Evolutionary conservation across 2,888 invertebrate genomes (phyloP).

Genomic region (Oscheius sp.): DNA sequence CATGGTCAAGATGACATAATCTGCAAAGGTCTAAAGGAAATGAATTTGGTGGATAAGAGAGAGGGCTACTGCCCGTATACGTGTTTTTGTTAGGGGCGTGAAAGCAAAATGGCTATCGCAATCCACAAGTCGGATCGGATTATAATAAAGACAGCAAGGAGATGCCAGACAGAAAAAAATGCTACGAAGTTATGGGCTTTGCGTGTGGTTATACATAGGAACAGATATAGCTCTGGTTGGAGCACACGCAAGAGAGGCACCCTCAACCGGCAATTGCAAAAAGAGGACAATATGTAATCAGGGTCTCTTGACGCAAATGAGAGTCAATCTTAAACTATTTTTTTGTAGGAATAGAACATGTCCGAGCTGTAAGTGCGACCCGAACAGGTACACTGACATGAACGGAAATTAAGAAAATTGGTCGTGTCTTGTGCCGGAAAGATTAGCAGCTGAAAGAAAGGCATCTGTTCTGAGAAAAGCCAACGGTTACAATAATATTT

Average conservation of each 20-base stretch:
- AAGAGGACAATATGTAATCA: neutral
- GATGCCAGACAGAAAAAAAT: neutral
- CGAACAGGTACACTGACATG: too few species aligned
- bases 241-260: too few species aligned
- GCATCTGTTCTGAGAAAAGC: neutral
- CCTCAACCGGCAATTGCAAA: neutral
- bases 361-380: too few species aligned
- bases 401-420: too few species aligned
- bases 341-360: too few species aligned
- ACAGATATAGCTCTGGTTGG: neutral
- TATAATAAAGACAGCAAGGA: neutral
- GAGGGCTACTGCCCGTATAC: neutral
- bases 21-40: neutral
- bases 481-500: neutral
- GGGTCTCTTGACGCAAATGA: neutral
- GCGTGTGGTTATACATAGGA: neutral
- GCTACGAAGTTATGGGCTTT: neutral
- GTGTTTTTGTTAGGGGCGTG: slow-evolving; percentile 18
- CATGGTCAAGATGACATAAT: slow-evolving; percentile 1
- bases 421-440: neutral
- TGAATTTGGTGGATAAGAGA: neutral
- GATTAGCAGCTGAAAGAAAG: neutral
- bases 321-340: neutral
- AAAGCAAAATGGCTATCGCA: slow-evolving; percentile 7
- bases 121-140: slow-evolving; percentile 28